Percentiles rank a stretch among this genome's conserved stretches.
Conservation (phyloP, 2,113 vertebrate genomes). For the Atherinomorus stipes region DNA sequence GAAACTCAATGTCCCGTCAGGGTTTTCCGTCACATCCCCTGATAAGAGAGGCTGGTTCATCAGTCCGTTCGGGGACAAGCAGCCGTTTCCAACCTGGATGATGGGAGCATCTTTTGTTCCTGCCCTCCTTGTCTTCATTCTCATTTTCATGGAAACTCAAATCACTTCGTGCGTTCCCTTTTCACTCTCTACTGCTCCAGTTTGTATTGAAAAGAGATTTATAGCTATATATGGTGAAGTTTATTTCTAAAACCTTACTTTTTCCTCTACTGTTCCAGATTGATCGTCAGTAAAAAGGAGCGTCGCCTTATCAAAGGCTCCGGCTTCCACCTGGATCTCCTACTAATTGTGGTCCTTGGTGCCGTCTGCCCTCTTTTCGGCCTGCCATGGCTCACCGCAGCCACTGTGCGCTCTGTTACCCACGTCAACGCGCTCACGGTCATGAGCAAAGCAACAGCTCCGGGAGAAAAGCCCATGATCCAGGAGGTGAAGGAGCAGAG, state of each 20-base stretch:
- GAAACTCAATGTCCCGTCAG: constrained; percentile 96
- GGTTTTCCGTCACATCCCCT: constrained; percentile 95
- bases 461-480: constrained; percentile 94
- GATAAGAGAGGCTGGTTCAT: constrained; percentile 96
- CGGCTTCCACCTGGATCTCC: constrained; percentile 95
- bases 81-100: constrained; percentile 96
- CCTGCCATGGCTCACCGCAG: constrained; percentile 95
- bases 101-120: constrained; percentile 96
- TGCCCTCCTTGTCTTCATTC: constrained; percentile 95
- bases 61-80: constrained; percentile 91
- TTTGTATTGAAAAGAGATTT: not conserved
- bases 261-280: constrained; percentile 72
- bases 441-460: constrained; percentile 96
- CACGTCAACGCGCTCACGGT: constrained; percentile 96
- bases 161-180: constrained; percentile 92
- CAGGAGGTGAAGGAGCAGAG: constrained; percentile 98
- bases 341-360: constrained; percentile 94
- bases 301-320: constrained; percentile 93
- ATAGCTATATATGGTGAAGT: not conserved
- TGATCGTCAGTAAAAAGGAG: constrained; percentile 97
- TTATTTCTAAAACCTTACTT: not conserved
- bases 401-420: constrained; percentile 95
- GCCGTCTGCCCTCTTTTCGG: constrained; percentile 94
- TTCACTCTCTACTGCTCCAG: not conserved
- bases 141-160: constrained; percentile 99